Conservation (phyloP, 2,113 vertebrate species). For the Eudyptes chrysolophus region DNA sequence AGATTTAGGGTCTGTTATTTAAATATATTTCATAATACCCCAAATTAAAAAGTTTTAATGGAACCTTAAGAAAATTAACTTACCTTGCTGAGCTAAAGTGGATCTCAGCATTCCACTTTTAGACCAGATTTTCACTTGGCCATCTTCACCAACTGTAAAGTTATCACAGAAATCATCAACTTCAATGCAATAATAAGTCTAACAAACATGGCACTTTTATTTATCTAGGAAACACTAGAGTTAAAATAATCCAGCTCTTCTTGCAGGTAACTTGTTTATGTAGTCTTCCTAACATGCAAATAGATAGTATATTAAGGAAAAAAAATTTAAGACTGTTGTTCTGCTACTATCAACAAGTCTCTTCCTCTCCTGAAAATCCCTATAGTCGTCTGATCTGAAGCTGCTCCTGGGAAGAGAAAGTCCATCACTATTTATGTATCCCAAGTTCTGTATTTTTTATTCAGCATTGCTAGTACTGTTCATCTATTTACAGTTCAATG, state of each 20-base stretch:
- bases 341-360: neutral
- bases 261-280: neutral
- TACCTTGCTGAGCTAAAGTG: conserved; percentile 93
- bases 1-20: neutral
- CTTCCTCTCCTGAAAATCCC: neutral
- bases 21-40: neutral
- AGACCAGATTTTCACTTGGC: conserved; percentile 98
- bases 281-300: neutral
- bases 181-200: neutral
- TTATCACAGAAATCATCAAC: neutral
- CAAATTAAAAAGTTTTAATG: neutral
- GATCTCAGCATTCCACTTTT: conserved; percentile 97
- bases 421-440: neutral
- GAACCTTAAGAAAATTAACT: neutral
- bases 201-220: neutral
- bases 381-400: neutral
- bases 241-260: neutral
- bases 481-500: neutral
- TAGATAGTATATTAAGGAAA: neutral
- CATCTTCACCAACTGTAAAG: conserved; percentile 92
- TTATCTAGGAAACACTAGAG: neutral
- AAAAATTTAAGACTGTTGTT: neutral
- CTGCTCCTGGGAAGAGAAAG: neutral
- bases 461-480: neutral
- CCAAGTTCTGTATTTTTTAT: neutral